Evolutionary conservation across 2,113 vertebrate genomes (phyloP), one percentile per base, ranked within the genome.

Genomic region (Phodopus roborovskii): DNA sequence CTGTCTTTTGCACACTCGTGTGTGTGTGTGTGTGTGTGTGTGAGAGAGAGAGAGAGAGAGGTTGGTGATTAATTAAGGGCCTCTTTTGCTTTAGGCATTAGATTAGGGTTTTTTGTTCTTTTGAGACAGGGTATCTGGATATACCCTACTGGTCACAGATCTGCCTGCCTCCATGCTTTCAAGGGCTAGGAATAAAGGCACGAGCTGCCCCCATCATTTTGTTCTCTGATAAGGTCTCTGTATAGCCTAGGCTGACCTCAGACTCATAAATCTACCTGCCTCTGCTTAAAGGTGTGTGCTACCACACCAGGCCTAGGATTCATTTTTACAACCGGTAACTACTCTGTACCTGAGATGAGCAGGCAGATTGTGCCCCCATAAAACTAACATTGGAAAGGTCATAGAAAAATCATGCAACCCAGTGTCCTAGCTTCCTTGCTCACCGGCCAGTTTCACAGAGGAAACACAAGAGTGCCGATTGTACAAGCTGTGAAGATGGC

Each of bases 311-410:
- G 22, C 19, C 48, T 74, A 68, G 78, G 70, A 48, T 93, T 53
- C 33, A 48, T 89, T 94, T 88, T 96, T 91, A 39, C 58, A 62
- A 50, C 13, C 88, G 45, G 60, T 48, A 88, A 85, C 88, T 71
- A 85, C 84, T 77, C 13, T 77, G 53, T 84, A 68, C 53, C 82
- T 89, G 73, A 97, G 92, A 92, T 30, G n/a, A 96, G 39, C 94
- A 53, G 77, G 4, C 30, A 90, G 86, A 68, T 81, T 68, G 87
- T 94, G 26, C n/a, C 16, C 84, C 58, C 56, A 33, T 77, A 84
- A 94, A 90, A 33, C 39, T 28, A 30, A 62, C 20, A 24, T 26
- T 50, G 74, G 74, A 92, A 74, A 56, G 24, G 24, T 75, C 45
- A 42, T 66, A 66, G 70, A 53, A 78, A 92, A 92, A 86, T 36